Evolutionary conservation across 1,140 invertebrate species (phyloP).

Genomic region (Campoletis sonorensis): DNA sequence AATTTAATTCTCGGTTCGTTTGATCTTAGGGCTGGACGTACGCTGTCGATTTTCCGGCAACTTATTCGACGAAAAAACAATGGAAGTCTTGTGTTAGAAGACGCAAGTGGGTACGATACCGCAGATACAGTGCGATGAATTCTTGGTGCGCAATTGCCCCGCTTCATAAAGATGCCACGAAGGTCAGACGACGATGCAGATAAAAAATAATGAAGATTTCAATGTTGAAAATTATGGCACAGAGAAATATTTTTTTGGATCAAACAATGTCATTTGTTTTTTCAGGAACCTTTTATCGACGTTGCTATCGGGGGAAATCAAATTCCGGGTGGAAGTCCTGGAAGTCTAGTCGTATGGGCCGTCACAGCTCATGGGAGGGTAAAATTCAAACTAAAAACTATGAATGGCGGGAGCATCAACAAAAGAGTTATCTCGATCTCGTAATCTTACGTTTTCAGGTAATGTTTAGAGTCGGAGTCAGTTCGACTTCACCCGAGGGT

Average conservation of each 20-base stretch:
- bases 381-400: constrained; percentile 51
- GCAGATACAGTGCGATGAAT: constrained; percentile 92
- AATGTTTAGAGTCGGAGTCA: constrained; percentile 90
- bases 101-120: constrained; percentile 91
- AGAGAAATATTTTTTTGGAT: too few species aligned
- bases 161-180: constrained; percentile 90
- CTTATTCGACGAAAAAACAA: constrained; percentile 88
- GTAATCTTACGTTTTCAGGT: constrained; percentile 80
- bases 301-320: constrained; percentile 90
- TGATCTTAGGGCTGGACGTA: constrained; percentile 90
- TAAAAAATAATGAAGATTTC: background rate
- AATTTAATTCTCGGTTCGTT: constrained; percentile 46
- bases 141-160: constrained; percentile 94
- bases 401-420: background rate
- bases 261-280: constrained; percentile 31
- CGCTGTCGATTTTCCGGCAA: constrained; percentile 92
- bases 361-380: constrained; percentile 92
- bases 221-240: too few species aligned
- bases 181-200: constrained; percentile 73
- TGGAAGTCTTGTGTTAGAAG: constrained; percentile 95
- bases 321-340: constrained; percentile 84
- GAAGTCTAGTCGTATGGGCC: constrained; percentile 90
- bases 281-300: constrained; percentile 87
- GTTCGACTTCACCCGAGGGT: constrained; percentile 89
- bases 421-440: constrained; percentile 63